Percentiles rank a stretch among this genome's conserved stretches.
Conservation (phyloP, 2,113 vertebrate species). For the Phrynocephalus versicolor region DNA sequence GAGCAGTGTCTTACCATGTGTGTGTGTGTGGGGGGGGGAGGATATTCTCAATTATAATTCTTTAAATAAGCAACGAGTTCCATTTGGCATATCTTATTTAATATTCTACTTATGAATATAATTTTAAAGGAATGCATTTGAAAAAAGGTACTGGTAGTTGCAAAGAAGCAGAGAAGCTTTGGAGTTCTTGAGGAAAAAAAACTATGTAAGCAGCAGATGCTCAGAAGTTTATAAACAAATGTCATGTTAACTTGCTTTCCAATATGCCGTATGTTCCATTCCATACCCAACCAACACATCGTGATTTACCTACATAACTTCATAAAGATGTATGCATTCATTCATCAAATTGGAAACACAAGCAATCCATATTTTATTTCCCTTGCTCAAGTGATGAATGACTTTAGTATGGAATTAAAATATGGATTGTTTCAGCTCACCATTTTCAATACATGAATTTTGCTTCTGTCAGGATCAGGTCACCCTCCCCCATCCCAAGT, state of each 20-base stretch:
- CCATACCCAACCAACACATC: not conserved
- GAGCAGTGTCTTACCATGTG: too few species aligned
- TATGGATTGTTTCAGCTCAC: not conserved
- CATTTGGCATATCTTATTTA: not conserved
- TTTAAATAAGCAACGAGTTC: not conserved
- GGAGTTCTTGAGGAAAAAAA: not conserved
- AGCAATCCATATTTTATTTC: not conserved
- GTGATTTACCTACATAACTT: conserved; percentile 2
- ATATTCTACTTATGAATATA: not conserved
- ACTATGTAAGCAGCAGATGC: not conserved
- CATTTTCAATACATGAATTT: not conserved
- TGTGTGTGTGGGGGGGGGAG: too few species aligned
- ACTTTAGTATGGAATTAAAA: not conserved
- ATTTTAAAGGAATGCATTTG: not conserved
- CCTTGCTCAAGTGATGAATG: not conserved
- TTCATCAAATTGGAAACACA: not conserved
- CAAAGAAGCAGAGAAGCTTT: not conserved
- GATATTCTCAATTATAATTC: too few species aligned
- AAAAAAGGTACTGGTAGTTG: not conserved
- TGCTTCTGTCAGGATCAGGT: not conserved
- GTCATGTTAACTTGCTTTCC: not conserved
- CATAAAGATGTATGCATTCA: not conserved
- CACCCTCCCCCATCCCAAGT: not conserved
- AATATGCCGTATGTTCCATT: not conserved
- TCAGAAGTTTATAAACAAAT: not conserved